Conservation (phyloP, 2,888 invertebrate genomes). For the Rhaphigaster nebulosa region DNA sequence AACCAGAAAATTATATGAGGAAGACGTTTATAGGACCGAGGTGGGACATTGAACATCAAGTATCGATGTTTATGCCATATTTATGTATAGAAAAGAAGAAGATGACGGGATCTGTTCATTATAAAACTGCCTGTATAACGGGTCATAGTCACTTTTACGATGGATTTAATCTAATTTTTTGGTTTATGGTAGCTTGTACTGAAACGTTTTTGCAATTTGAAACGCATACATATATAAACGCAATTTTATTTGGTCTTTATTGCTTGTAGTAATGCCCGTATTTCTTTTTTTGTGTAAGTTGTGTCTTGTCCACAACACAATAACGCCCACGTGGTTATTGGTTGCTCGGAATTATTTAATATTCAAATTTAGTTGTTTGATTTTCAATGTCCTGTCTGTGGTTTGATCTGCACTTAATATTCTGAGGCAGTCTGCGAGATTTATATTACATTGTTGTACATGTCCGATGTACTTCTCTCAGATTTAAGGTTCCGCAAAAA, state of each 20-base stretch:
- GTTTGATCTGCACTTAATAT: neutral
- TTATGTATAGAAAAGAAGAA: neutral
- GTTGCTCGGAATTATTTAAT: neutral
- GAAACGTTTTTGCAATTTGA: neutral
- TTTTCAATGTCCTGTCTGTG: too few relatives aligned
- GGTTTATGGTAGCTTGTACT: neutral
- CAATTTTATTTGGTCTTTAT: neutral
- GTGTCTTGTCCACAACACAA: too few relatives aligned
- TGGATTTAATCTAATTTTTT: neutral
- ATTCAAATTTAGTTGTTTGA: neutral
- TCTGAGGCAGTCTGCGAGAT: neutral
- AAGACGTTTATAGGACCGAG: neutral
- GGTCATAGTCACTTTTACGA: neutral
- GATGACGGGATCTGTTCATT: neutral
- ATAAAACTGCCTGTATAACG: neutral
- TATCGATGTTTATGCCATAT: constrained; percentile 8
- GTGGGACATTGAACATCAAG: neutral
- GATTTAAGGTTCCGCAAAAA: too few relatives aligned
- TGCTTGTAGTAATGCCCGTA: neutral
- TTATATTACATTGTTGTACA: too few relatives aligned
- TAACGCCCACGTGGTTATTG: neutral
- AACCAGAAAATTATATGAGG: neutral
- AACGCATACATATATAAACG: neutral
- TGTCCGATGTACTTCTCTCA: too few relatives aligned
- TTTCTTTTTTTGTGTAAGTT: neutral